phyloP scores from a whole-genome alignment of 1,140 invertebrate genomes.

The Mylabris phalerata region DNA sequence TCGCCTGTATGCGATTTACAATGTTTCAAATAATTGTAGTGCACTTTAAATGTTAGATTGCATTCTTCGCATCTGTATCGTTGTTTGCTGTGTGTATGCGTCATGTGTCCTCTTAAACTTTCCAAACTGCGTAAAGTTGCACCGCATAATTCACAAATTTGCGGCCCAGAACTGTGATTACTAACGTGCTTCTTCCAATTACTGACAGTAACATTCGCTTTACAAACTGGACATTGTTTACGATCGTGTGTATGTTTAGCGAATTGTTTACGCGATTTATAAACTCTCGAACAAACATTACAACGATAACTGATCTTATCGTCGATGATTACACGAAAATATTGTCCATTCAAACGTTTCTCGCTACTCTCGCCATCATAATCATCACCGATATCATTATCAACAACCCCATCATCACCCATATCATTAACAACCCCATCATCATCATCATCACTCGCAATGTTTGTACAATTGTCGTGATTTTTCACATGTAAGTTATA shows the following conservation, averaged over 20 bases:
- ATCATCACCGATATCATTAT: too few relatives aligned
- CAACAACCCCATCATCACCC: too few relatives aligned
- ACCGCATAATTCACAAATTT: constrained; percentile 6
- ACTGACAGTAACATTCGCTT: not conserved
- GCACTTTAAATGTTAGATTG: constrained; percentile 1
- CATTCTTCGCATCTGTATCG: constrained; percentile 2
- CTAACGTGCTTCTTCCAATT: constrained; percentile 3
- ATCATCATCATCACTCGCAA: not conserved
- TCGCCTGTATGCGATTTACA: constrained; percentile 3
- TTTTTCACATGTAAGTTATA: constrained; percentile 3
- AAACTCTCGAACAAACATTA: constrained; percentile 1
- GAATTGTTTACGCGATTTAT: not conserved
- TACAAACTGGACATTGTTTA: constrained; percentile 7
- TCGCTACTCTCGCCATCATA: too few relatives aligned
- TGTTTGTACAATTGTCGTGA: not conserved
- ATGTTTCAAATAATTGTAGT: not conserved
- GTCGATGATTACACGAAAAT: not conserved
- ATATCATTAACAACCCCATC: too few relatives aligned
- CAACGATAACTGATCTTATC: not conserved
- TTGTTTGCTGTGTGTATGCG: constrained; percentile 1
- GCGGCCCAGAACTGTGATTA: constrained; percentile 5
- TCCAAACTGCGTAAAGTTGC: constrained; percentile 3
- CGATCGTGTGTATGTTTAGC: constrained; percentile 2
- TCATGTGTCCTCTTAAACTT: constrained; percentile 3
- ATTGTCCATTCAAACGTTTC: too few relatives aligned